Base-by-base conservation (phyloP, 2,888 invertebrate species). In the Heliconius ismenius region DNA sequence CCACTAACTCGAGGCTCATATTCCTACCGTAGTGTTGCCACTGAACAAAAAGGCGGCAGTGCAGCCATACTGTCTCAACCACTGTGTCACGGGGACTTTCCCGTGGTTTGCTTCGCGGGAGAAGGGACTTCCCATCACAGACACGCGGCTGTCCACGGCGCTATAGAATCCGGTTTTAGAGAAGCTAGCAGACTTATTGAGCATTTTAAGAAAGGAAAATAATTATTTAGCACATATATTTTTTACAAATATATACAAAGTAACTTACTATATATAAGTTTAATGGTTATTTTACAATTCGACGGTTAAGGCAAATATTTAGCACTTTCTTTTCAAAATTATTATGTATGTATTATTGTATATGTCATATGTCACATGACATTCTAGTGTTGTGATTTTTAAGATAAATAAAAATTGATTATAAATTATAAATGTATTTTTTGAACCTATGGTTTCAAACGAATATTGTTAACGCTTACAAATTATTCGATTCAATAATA, bases 141-240 rank as follows among this genome's bases (percentile, higher is more conserved):
- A 83, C 96, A 95, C 85, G 95, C 95, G 0, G 95, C 96, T 0
- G 96, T 96, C 0, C 97, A 97, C 83, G 97, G 97, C 0, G 97
- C 97, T 0, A 88, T 96, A 0, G 96, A 96, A 84, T 95, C 95
- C n/a, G 97, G 97, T 0, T 95, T 95, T 86, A 94, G 97, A 58
- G 97, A 97, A 85, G 97, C 97, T 2, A 92, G 96, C 24, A 91
- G 96, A 81, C 85, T 96, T 36, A 90, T 93, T 49, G 83, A 85
- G 6, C 85, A 82, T 65, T 89, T 92, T 58, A 85, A 88, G 9
- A 67, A 78, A 82, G 83, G 68, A 73, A 72, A 58, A 28, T 64
- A n/a, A 39, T 24, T 75, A 65, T n/a, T 58, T 65, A 49, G 13
- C 36, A 75, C 36, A 75, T 76, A n/a, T 3, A 58, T 10, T n/a